Conservation (phyloP, 2,888 invertebrate genomes). For the Cordylochernes scorpioides region DNA sequence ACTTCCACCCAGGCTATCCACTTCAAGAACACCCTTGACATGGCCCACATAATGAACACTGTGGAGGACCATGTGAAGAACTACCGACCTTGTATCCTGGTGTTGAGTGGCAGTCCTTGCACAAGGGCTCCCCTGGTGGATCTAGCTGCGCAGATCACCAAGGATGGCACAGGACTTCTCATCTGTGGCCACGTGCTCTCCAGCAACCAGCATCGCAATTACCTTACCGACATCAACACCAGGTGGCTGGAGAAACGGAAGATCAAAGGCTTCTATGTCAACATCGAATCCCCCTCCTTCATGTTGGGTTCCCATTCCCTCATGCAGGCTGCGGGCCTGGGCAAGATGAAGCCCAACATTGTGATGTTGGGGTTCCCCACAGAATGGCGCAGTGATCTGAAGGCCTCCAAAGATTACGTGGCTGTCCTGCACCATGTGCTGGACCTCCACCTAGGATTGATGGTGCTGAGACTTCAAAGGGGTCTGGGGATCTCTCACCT, state of each 20-base stretch:
- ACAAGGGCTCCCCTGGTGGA: constrained; percentile 27
- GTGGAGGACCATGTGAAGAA: constrained; percentile 33
- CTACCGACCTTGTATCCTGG: constrained; percentile 29
- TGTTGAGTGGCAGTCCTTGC: constrained; percentile 26
- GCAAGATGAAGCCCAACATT: constrained; percentile 80
- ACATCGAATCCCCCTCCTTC: constrained; percentile 28
- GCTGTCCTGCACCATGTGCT: constrained; percentile 20
- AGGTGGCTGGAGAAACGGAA: constrained; percentile 51
- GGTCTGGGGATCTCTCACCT: no score
- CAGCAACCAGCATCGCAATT: constrained; percentile 16
- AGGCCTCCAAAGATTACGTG: constrained; percentile 20
- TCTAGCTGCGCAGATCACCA: constrained; percentile 26
- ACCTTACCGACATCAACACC: constrained; percentile 37
- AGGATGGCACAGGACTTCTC: constrained; percentile 45
- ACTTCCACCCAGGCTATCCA: constrained; percentile 29
- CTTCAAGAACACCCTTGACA: constrained; percentile 26
- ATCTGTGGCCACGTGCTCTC: constrained; percentile 52
- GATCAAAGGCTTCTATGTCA: constrained; percentile 67
- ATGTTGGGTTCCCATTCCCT: constrained; percentile 11
- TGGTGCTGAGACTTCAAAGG: no score
- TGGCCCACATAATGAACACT: constrained; percentile 24
- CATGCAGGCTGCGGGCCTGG: constrained; percentile 38
- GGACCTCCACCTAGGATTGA: no score
- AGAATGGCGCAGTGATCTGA: constrained; percentile 42
- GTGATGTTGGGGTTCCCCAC: constrained; percentile 77